Conservation (phyloP, 2,797 vertebrate species). For the Helarctos malayanus region DNA sequence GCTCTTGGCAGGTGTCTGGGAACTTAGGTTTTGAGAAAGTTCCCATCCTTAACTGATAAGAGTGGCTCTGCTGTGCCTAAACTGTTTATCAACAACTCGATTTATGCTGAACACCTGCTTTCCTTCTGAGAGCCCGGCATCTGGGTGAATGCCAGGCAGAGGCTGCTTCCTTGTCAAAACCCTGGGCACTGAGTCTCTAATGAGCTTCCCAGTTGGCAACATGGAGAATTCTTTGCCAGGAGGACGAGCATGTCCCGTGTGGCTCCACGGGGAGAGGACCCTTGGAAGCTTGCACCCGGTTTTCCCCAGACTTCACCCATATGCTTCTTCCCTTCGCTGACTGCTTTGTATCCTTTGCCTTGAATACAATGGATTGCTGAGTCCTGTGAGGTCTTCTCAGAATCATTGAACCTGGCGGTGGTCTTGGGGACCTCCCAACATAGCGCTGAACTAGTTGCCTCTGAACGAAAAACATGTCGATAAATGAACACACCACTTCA, state of each 20-base stretch:
- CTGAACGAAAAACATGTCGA: neutral
- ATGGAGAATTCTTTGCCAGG: neutral
- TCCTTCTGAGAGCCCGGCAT: conserved; percentile 11
- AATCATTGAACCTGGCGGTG: neutral
- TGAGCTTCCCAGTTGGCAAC: neutral
- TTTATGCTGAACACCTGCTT: conserved; percentile 17
- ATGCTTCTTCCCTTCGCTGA: neutral
- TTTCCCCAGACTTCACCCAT: neutral
- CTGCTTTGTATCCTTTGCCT: neutral
- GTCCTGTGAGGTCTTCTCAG: neutral
- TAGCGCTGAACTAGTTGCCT: neutral
- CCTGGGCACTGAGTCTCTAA: neutral
- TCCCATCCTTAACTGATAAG: neutral
- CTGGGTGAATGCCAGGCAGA: neutral
- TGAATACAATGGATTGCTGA: neutral
- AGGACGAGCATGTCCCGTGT: neutral
- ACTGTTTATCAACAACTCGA: conserved; percentile 1
- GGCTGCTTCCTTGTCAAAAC: neutral
- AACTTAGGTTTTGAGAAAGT: neutral
- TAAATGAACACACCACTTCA: neutral
- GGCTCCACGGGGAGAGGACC: neutral
- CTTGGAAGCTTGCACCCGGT: neutral
- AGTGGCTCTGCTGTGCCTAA: neutral
- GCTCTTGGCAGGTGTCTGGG: neutral
- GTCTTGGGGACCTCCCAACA: neutral